phyloP scores from a whole-genome alignment of 2,113 vertebrate genomes.

The Oreochromis spilurus region DNA sequence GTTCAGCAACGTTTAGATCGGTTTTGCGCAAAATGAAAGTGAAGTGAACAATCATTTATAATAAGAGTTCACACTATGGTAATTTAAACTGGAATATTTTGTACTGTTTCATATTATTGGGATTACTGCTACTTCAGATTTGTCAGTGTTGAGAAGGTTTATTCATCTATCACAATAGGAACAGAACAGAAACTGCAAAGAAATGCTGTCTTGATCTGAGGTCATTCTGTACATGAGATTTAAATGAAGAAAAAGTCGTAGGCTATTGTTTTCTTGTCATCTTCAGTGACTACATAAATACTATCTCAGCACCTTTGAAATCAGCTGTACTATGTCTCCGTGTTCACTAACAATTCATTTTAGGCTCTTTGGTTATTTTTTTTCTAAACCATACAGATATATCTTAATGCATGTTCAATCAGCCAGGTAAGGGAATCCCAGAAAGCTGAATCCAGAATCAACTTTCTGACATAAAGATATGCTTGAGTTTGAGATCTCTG shows the following conservation, averaged over 20 bases:
- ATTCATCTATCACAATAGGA: neutral
- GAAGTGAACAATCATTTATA: neutral
- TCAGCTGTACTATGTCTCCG: neutral
- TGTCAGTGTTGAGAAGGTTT: neutral
- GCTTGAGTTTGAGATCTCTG: neutral
- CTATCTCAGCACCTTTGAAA: neutral
- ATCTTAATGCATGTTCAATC: neutral
- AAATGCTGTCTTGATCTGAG: neutral
- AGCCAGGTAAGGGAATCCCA: neutral
- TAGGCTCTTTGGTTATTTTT: neutral
- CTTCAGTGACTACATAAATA: neutral
- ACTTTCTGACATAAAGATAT: neutral
- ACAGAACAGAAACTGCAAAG: neutral
- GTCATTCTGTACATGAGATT: neutral
- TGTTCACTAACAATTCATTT: neutral
- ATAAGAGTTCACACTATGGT: neutral
- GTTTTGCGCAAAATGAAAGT: neutral
- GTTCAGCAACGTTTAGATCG: neutral
- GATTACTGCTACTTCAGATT: neutral
- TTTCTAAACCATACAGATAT: fast-evolving
- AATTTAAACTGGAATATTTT: neutral
- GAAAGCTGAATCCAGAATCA: neutral
- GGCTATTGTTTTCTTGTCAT: neutral
- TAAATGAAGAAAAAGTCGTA: neutral
- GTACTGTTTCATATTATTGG: neutral